Percentiles rank a stretch among this genome's conserved stretches.
These are phyloP conservation scores for Megaceryle maxima DNA, from an alignment of 2,113 vertebrate genomes.

Conservation along the genomic window DNA sequence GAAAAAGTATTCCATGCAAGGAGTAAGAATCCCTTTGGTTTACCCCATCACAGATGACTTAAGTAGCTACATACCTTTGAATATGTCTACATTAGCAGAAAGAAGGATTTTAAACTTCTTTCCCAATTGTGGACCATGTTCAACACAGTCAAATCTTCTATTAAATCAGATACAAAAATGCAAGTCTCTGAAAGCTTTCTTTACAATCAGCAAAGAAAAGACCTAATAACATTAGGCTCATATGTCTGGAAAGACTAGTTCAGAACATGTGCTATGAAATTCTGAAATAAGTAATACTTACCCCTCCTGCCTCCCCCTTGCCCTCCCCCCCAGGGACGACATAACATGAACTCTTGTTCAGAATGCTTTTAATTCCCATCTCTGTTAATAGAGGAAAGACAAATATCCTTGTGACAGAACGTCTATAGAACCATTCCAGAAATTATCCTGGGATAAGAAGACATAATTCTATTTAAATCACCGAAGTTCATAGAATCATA, in stretches of 20 bases:
- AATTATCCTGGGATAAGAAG: not conserved
- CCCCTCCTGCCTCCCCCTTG: too few relatives aligned
- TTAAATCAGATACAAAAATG: not conserved
- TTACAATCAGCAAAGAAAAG: not conserved
- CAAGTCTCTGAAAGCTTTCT: not conserved
- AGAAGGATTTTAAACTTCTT: not conserved
- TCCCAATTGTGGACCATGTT: not conserved
- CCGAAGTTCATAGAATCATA: not conserved
- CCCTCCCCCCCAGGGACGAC: rapidly evolving
- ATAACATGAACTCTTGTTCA: not conserved
- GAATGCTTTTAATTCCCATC: not conserved
- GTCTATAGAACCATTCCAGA: not conserved
- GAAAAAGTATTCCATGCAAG: not conserved
- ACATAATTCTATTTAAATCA: not conserved
- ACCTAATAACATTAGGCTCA: not conserved
- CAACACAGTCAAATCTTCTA: not conserved
- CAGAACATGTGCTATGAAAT: not conserved
- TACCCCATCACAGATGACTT: not conserved
- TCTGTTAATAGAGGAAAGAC: not conserved
- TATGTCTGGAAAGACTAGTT: not conserved
- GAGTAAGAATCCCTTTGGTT: not conserved
- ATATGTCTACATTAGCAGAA: not conserved
- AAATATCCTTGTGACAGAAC: not conserved
- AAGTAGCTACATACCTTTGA: not conserved
- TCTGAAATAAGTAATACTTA: not conserved